Percentiles rank a stretch among this genome's conserved stretches.
These are phyloP conservation scores for Amblyornis subalaris DNA, from an alignment of 2,113 vertebrate species.

Conservation along the genomic window DNA sequence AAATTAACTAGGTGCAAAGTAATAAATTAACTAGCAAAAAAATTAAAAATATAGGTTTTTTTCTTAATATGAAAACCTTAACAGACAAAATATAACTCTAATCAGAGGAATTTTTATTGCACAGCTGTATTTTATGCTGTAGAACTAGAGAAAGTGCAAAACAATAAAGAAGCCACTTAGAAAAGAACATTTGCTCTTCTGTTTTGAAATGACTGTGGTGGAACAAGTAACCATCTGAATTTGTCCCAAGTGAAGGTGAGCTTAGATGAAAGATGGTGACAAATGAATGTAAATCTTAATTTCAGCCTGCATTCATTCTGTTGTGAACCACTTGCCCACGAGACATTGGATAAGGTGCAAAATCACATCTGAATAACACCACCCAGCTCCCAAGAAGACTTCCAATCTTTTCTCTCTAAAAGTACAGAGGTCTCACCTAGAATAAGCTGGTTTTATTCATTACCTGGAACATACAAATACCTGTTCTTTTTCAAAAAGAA, in stretches of 20 bases:
- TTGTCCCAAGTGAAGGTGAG: not conserved
- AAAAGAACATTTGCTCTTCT: not conserved
- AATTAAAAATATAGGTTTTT: fast-evolving
- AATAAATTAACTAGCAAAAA: not conserved
- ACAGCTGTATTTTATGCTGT: not conserved
- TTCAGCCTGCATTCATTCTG: not conserved
- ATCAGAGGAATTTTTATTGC: not conserved
- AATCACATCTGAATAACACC: not conserved
- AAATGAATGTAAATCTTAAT: not conserved
- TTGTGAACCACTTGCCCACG: not conserved
- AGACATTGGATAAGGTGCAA: not conserved
- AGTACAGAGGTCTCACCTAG: not conserved
- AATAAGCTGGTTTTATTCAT: not conserved
- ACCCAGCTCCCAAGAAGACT: not conserved
- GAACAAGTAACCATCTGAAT: not conserved
- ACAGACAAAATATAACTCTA: not conserved
- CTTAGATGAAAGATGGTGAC: not conserved
- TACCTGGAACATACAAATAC: not conserved
- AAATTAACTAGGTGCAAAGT: not conserved
- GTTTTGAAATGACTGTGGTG: not conserved
- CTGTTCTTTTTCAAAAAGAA: not conserved
- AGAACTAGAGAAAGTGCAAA: not conserved
- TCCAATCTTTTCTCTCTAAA: not conserved
- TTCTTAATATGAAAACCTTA: not conserved
- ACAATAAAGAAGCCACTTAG: not conserved